These are phyloP conservation scores for Prionailurus bengalensis DNA, from an alignment of 2,113 vertebrate species.

Conservation along the genomic window DNA sequence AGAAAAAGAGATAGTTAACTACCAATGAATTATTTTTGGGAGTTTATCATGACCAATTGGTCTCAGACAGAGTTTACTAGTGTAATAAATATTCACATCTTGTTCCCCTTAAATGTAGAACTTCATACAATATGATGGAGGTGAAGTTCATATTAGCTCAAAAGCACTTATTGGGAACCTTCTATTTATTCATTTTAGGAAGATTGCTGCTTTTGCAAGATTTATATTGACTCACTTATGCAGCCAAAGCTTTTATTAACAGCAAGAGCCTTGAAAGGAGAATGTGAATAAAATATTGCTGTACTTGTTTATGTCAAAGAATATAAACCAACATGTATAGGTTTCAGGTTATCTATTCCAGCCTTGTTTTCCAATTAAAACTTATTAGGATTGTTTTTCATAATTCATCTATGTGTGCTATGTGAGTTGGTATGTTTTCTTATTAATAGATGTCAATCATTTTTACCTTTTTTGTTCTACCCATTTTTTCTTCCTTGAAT, in stretches of 20 bases:
- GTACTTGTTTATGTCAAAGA: neutral
- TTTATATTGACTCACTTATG: neutral
- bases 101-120: neutral
- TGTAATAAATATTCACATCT: neutral
- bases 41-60: neutral
- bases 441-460: neutral
- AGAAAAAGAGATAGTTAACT: neutral
- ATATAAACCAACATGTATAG: neutral
- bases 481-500: slow-evolving; percentile 9
- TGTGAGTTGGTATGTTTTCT: neutral
- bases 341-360: neutral
- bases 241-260: slow-evolving; percentile 20
- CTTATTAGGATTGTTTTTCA: neutral
- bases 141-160: neutral
- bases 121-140: neutral
- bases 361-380: neutral
- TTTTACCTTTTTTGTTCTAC: slow-evolving; percentile 1
- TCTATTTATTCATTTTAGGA: slow-evolving; percentile 21
- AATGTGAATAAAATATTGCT: slow-evolving; percentile 48
- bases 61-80: neutral
- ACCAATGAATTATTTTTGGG: neutral
- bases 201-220: neutral
- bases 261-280: neutral
- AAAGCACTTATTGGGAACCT: neutral
- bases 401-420: neutral